A percentile compares a stretch with the other conserved stretches of the same genome.
Evolutionary conservation across 2,888 invertebrate species (phyloP).

Genomic region (Plebejus anna): DNA sequence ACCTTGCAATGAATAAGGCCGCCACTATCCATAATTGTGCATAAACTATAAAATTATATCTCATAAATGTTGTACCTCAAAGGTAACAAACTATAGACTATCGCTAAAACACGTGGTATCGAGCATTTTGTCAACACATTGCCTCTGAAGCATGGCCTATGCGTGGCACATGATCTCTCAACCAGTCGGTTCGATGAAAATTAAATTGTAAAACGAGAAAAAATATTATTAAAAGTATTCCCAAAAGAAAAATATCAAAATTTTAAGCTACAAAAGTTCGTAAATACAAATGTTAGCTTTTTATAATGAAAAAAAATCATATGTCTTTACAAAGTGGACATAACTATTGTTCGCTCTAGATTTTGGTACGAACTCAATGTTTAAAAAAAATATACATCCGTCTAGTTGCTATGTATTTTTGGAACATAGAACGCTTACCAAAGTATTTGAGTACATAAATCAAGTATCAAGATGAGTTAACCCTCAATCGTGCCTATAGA

Average conservation of each 20-base stretch:
- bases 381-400: not conserved
- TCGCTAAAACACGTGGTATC: slow-evolving; percentile 39
- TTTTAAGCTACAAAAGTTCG: not conserved
- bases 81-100: slow-evolving; percentile 34
- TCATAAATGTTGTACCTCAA: not conserved
- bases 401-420: not conserved
- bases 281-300: too few relatives aligned
- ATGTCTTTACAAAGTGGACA: too few relatives aligned
- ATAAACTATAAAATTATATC: too few relatives aligned
- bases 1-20: too few relatives aligned
- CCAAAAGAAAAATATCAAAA: not conserved
- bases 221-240: not conserved
- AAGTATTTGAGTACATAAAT: not conserved
- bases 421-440: not conserved
- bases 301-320: too few relatives aligned
- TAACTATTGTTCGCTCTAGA: too few relatives aligned
- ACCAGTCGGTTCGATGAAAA: not conserved
- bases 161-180: not conserved
- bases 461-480: not conserved
- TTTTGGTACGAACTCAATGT: too few relatives aligned
- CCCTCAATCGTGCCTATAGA: slow-evolving; percentile 7
- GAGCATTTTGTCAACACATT: slow-evolving; percentile 39
- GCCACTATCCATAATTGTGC: too few relatives aligned
- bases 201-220: not conserved
- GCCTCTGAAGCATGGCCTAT: not conserved